Evolutionary conservation across 2,113 vertebrate species (phyloP), one percentile per base, ranked within the genome.

Genomic region (Rhadina sibilatrix): DNA sequence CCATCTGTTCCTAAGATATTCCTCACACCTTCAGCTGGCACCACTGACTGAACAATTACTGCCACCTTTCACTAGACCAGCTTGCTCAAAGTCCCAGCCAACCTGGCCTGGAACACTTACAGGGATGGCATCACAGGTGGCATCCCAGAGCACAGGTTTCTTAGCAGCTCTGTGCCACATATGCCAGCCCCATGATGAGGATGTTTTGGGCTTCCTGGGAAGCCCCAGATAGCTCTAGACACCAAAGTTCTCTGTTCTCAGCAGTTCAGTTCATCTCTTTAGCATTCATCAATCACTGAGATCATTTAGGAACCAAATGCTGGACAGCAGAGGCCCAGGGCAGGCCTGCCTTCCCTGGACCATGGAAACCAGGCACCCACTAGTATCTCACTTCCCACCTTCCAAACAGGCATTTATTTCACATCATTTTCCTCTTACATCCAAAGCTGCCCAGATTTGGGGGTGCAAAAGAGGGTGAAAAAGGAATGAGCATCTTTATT

Each of bases 161-260:
- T 57, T 50, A 57, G 57, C 53, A 91, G 56, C 27, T 27, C 50
- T 10, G 31, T 71, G 71, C 30, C 75, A 82, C 47, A n/a, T 9
- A 57, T 35, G 52, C 20, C 61, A 82, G 60, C 54, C 33, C 52
- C 47, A 18, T 15, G 28, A 69, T 0, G 5, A 54, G 20, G 57
- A 82, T 10, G 9, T 16, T 49, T 47, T 15, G 24, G 35, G 42
- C 38, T 75, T 47, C 52, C 16, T 12, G 19, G n/a, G 74, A 87
- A 77, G 57, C 27, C 54, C 40, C 50, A 56, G 9, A 33, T 21
- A 22, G 64, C 64, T 78, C 50, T 27, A 61, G 52, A 44, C 31
- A 69, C n/a, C 1, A 0, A 53, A 75, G 47, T 54, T n/a, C 0
- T 0, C 35, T 23, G 2, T 18, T 76, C 38, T 40, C 35, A 88